These are phyloP conservation scores for Falco rusticolus DNA, from an alignment of 2,797 vertebrate genomes.

Conservation along the genomic window DNA sequence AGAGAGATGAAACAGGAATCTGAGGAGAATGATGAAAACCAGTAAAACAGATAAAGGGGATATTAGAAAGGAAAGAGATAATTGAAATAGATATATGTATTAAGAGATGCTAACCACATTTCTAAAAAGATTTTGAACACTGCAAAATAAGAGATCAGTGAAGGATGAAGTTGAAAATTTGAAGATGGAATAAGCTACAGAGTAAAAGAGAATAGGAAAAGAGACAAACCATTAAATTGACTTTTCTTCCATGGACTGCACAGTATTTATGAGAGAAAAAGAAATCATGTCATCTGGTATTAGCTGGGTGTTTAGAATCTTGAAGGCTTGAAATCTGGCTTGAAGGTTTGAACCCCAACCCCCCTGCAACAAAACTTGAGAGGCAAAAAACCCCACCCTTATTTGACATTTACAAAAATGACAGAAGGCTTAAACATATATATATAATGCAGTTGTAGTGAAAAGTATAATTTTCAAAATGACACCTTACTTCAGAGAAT, in stretches of 20 bases:
- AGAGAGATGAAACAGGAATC: conserved; percentile 28
- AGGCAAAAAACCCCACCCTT: rapidly evolving
- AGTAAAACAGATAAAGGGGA: conserved; percentile 38
- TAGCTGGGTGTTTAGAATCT: neutral
- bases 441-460: neutral
- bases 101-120: conserved; percentile 13
- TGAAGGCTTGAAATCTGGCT: neutral
- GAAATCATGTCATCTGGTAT: conserved; percentile 20
- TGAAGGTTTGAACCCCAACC: no score
- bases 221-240: conserved; percentile 45
- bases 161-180: conserved; percentile 43
- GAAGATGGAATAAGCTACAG: neutral
- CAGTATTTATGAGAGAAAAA: conserved; percentile 27
- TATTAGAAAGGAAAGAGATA: conserved; percentile 56
- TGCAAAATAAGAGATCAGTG: conserved; percentile 23
- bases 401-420: neutral
- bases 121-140: conserved; percentile 27
- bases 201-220: conserved; percentile 5
- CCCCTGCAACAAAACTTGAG: neutral
- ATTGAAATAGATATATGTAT: conserved; percentile 33
- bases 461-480: neutral
- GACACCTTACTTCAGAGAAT: neutral
- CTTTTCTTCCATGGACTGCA: conserved; percentile 15
- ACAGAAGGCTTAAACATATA: neutral
- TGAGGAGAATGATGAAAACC: conserved; percentile 52